Percentiles rank a stretch among this genome's conserved stretches.
These are phyloP conservation scores for Drosophila auraria DNA, from an alignment of 1,140 invertebrate species.

Conservation along the genomic window DNA sequence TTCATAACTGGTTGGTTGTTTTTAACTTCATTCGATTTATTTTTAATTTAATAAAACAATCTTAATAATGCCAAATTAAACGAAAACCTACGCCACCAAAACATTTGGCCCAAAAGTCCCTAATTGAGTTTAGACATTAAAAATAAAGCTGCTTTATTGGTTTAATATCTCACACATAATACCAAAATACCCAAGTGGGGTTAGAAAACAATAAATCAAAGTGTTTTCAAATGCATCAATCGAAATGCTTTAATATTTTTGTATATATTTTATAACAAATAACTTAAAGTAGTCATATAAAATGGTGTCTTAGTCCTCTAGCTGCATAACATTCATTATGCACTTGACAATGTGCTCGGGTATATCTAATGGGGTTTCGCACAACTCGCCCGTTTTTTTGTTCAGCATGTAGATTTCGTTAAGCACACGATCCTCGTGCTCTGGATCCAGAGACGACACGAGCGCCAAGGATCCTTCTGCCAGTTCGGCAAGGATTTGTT, in stretches of 20 bases:
- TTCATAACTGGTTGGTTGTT: background rate
- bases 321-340: conserved; percentile 78
- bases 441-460: conserved; percentile 75
- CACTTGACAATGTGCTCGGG: conserved; percentile 84
- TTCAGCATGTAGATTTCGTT: conserved; percentile 85
- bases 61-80: background rate
- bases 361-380: conserved; percentile 81
- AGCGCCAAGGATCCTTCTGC: conserved; percentile 84
- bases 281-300: conserved; percentile 29
- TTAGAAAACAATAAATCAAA: background rate
- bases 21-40: background rate
- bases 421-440: conserved; percentile 69
- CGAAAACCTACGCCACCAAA: no score
- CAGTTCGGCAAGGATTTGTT: conserved; percentile 74
- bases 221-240: conserved; percentile 16
- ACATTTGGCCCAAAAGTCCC: background rate
- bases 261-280: conserved; percentile 34
- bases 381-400: conserved; percentile 75
- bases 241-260: conserved; percentile 41
- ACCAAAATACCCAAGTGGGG: background rate
- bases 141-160: background rate
- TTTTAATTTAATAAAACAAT: background rate
- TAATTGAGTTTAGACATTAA: background rate
- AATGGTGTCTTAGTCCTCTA: conserved; percentile 43
- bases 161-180: background rate